These are phyloP conservation scores for Amorpha juglandis DNA, from an alignment of 2,888 invertebrate species.

Conservation along the genomic window DNA sequence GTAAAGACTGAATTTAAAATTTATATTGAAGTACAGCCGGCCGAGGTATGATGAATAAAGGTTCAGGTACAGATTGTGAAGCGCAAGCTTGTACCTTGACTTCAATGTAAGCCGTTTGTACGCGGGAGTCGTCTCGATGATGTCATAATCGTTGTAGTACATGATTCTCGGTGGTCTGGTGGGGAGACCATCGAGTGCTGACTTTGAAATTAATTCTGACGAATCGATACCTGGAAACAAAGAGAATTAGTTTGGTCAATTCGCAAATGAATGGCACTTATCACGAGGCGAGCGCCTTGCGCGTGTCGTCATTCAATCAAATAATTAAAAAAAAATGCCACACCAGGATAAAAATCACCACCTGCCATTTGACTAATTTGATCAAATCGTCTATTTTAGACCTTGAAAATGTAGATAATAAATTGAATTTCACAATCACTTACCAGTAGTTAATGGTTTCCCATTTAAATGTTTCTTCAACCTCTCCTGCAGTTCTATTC, in stretches of 20 bases:
- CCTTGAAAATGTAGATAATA: too few species aligned
- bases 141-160: conserved; percentile 70
- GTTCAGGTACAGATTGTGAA: conserved; percentile 42
- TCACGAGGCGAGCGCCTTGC: too few species aligned
- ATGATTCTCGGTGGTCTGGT: conserved; percentile 52
- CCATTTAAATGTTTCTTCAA: conserved; percentile 57
- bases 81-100: conserved; percentile 57
- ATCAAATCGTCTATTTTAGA: too few species aligned
- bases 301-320: too few species aligned
- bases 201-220: conserved; percentile 49
- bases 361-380: too few species aligned
- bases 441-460: conserved; percentile 60
- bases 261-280: too few species aligned
- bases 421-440: conserved; percentile 33
- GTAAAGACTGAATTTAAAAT: conserved; percentile 84
- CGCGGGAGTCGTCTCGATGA: conserved; percentile 66
- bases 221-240: conserved; percentile 61
- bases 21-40: conserved; percentile 85
- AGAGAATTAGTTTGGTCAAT: background rate
- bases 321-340: too few species aligned
- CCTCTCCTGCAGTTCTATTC: conserved; percentile 54
- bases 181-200: conserved; percentile 58
- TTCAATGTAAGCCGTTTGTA: conserved; percentile 67
- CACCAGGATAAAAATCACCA: too few species aligned
- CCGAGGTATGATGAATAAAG: conserved; percentile 79